These are phyloP conservation scores for Gymnoscopelus microlampas DNA, from an alignment of 2,797 vertebrate species.

Conservation along the genomic window DNA sequence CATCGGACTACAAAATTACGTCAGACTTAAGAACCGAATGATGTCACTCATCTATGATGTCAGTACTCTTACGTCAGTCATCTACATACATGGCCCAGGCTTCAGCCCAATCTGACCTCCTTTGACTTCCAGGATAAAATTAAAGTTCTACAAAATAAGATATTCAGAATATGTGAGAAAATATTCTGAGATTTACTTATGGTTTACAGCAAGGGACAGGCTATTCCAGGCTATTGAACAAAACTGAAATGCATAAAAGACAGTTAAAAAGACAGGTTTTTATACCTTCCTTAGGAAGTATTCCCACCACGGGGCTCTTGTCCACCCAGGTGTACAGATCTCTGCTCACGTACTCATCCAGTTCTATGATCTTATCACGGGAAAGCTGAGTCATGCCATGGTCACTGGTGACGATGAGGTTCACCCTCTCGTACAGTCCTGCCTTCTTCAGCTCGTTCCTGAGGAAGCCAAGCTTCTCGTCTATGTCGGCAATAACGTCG, in stretches of 20 bases:
- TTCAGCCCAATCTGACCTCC: too few species aligned
- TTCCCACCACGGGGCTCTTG: conserved; percentile 87
- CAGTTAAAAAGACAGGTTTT: not conserved
- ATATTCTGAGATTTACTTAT: too few species aligned
- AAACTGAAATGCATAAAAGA: not conserved
- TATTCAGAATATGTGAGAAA: too few species aligned
- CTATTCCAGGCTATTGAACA: not conserved
- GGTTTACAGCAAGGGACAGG: too few species aligned
- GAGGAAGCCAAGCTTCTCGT: conserved; percentile 89
- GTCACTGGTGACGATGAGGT: conserved; percentile 93
- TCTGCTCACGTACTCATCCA: conserved; percentile 86
- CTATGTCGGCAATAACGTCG: conserved; percentile 82
- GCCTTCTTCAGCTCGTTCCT: conserved; percentile 83
- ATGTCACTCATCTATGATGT: too few species aligned
- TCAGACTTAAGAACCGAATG: too few species aligned
- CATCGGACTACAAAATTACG: too few species aligned
- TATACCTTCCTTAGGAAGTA: conserved; percentile 90
- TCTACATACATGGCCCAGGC: too few species aligned
- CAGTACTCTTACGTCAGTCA: too few species aligned
- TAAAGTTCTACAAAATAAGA: too few species aligned
- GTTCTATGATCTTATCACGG: conserved; percentile 85
- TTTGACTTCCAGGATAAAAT: too few species aligned
- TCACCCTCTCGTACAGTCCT: conserved; percentile 82
- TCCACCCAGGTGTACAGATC: conserved; percentile 88
- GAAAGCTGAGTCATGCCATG: conserved; percentile 92